Evolutionary conservation across 1,140 invertebrate genomes (phyloP), one percentile per base, ranked within the genome.

Genomic region (Adelges cooleyi): DNA sequence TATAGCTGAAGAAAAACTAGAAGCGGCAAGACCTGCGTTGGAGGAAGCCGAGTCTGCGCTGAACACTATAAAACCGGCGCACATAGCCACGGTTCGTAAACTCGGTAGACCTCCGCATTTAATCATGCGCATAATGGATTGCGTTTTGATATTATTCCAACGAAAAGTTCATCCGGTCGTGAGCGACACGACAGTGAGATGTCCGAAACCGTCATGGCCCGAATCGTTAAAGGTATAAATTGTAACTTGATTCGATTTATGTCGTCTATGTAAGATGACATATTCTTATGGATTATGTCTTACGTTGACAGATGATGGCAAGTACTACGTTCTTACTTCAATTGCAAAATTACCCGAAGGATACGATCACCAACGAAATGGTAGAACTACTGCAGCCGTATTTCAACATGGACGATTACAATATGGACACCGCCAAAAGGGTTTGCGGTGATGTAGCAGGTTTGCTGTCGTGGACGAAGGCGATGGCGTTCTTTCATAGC

Each of bases 101-200:
- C 75, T 98, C 25, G 93, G 92, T 11, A 80, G 92, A 70, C 94
- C 95, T 1, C 95, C 95, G 5, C 92, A 96, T 78, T 78, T 98
- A 0, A 97, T 98, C 70, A 96, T 96, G 93, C 81, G 93, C 69
- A 96, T 98, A 68, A 97, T 98, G 94, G 95, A 97, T 72, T 93
- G 90, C 72, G 93, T 96, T 1, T 74, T 97, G 49, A 88, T 98
- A 67, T 76, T 98, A 3, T 97, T 97, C 74, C 91, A 95, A 78
- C 80, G 89, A 68, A 88, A 86, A 77, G 77, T 92, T 49, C 85
- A 92, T 73, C 80, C 89, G 0, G 81, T 91, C 4, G 83, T 86
- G 71, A 78, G 83, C 13, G 95, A 98, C 74, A 82, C 85, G 10
- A 81, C 87, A 18, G 84, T 84, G 6, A 81, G 85, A 1, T 93